Conservation (phyloP, 2,797 vertebrate species). For the Delichon dasypus region DNA sequence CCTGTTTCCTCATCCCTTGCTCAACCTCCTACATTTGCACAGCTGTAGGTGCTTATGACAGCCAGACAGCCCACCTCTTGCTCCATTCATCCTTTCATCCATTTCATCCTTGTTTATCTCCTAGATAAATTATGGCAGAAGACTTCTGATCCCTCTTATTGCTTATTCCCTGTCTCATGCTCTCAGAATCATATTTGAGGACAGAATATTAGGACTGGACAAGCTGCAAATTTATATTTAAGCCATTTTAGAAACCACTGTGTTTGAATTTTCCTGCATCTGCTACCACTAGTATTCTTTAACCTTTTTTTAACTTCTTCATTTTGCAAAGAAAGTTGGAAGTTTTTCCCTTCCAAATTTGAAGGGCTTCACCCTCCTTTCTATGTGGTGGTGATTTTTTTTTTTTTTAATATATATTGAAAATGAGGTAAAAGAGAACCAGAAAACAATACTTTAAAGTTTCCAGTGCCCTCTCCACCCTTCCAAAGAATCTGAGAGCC, state of each 20-base stretch:
- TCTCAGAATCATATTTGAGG: neutral
- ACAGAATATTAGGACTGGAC: neutral
- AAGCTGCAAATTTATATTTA: neutral
- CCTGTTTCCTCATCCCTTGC: neutral
- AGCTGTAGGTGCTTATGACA: neutral
- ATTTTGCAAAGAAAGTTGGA: neutral
- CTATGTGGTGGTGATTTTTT: neutral
- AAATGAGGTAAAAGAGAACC: neutral
- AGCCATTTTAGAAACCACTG: neutral
- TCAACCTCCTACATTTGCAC: neutral
- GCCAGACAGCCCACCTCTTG: neutral
- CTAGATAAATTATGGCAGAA: neutral
- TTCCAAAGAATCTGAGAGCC: slow-evolving; percentile 19
- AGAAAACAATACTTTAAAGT: neutral
- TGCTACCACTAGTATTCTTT: neutral
- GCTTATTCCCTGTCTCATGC: neutral
- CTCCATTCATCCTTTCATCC: neutral
- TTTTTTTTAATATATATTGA: neutral
- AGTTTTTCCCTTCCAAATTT: neutral
- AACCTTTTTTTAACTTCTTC: neutral
- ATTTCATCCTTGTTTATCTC: neutral
- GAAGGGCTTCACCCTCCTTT: neutral
- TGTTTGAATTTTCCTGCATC: neutral
- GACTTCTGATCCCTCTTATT: neutral
- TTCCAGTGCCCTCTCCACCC: neutral